Evolutionary conservation across 2,797 vertebrate genomes (phyloP).

Genomic region (Lithobates pipiens): DNA sequence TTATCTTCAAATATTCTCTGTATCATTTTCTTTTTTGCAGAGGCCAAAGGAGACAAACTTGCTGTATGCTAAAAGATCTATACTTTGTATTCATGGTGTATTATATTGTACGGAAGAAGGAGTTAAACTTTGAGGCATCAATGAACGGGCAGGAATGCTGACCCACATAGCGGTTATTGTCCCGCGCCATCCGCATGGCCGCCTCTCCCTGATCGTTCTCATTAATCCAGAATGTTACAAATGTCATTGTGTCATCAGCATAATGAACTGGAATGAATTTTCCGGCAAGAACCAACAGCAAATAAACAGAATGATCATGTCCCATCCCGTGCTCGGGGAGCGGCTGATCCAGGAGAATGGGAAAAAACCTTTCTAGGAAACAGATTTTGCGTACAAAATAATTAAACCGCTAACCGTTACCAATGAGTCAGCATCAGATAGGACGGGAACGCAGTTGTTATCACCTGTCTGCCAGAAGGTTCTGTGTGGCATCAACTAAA

Average conservation of each 20-base stretch:
- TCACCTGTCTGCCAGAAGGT: neutral
- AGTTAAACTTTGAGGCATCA: neutral
- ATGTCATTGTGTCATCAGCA: slow-evolving; percentile 1
- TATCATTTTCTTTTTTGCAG: too few relatives aligned
- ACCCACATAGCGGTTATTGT: slow-evolving; percentile 1
- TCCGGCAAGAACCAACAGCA: neutral
- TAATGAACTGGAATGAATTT: slow-evolving; percentile 6
- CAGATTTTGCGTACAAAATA: neutral
- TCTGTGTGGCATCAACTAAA: neutral
- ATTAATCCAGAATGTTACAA: slow-evolving; percentile 30
- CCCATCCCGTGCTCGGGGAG: neutral
- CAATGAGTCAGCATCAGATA: neutral
- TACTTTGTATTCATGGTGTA: too few relatives aligned
- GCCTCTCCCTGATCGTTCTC: neutral
- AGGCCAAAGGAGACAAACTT: too few relatives aligned
- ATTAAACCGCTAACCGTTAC: neutral
- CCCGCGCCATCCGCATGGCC: neutral
- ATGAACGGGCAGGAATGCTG: slow-evolving; percentile 2
- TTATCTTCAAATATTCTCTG: too few relatives aligned
- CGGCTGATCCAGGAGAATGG: neutral
- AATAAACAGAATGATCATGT: slow-evolving; percentile 8
- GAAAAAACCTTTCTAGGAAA: neutral
- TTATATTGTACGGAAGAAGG: too few relatives aligned
- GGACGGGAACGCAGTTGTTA: neutral
- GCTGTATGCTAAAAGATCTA: too few relatives aligned